phyloP scores from a whole-genome alignment of 2,888 invertebrate species.

The Mayetiola destructor region DNA sequence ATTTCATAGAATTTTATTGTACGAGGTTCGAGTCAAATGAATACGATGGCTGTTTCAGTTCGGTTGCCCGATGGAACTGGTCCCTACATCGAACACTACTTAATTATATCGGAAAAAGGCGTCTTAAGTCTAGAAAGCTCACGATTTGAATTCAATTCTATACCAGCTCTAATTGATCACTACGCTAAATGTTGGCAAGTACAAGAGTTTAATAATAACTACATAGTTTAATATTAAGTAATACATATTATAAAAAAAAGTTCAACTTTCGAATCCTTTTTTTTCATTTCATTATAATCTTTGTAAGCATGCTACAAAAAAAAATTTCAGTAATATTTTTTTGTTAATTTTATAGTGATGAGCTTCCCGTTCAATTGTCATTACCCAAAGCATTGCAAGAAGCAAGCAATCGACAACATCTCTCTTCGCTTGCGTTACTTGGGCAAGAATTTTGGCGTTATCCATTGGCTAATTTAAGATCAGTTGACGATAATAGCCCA shows the following conservation, averaged over 20 bases:
- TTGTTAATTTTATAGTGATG: constrained; percentile 48
- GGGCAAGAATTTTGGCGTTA: constrained; percentile 80
- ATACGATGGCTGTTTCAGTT: constrained; percentile 90
- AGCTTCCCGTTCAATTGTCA: constrained; percentile 78
- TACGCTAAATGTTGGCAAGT: constrained; percentile 81
- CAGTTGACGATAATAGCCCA: constrained; percentile 25
- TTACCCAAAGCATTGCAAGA: constrained; percentile 74
- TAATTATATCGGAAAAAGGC: constrained; percentile 72
- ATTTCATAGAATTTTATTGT: constrained; percentile 77
- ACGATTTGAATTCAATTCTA: constrained; percentile 81
- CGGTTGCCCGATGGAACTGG: constrained; percentile 74
- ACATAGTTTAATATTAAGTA: not conserved
- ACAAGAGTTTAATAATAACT: not conserved
- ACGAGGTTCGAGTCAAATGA: constrained; percentile 81
- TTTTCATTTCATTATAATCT: not conserved
- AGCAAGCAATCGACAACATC: constrained; percentile 77
- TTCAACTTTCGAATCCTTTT: not conserved
- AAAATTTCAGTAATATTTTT: not conserved
- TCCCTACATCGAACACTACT: constrained; percentile 89
- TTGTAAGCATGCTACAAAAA: not conserved
- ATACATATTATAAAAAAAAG: not conserved
- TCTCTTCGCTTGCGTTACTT: constrained; percentile 76
- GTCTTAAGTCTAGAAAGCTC: constrained; percentile 84
- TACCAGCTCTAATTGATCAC: constrained; percentile 83
- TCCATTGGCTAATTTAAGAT: constrained; percentile 60